Conservation (phyloP, 2,888 invertebrate genomes). For the Nemurella pictetii region DNA sequence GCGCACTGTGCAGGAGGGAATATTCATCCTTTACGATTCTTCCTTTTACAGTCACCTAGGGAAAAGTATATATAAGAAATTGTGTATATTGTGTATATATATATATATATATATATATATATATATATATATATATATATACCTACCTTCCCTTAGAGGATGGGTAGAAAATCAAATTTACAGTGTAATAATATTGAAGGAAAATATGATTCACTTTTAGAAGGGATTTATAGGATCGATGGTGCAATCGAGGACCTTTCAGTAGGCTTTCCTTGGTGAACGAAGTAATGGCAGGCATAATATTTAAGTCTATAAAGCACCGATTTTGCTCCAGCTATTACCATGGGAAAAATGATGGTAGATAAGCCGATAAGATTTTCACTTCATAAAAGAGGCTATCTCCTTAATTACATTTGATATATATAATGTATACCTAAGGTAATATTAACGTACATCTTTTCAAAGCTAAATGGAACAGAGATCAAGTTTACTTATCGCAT, state of each 20-base stretch:
- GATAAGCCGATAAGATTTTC: not conserved
- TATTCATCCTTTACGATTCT: slow-evolving; percentile 33
- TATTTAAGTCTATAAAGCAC: not conserved
- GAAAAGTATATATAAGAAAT: slow-evolving; percentile 35
- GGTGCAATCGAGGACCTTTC: slow-evolving; percentile 15
- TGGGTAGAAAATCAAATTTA: slow-evolving; percentile 27
- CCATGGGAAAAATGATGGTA: not conserved
- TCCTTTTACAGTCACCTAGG: slow-evolving; percentile 35
- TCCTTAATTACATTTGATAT: not conserved
- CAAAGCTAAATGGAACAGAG: not conserved
- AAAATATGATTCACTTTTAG: slow-evolving; percentile 30
- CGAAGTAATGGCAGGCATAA: not conserved
- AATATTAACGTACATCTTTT: not conserved
- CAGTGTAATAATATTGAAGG: slow-evolving; percentile 29
- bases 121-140: slow-evolving; percentile 20
- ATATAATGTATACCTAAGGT: no score
- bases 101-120: no score
- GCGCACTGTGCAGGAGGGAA: slow-evolving; percentile 27
- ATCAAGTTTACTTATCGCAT: not conserved
- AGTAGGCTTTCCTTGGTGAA: not conserved
- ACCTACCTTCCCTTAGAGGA: slow-evolving; percentile 26
- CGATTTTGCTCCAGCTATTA: not conserved
- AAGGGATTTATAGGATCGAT: slow-evolving; percentile 18
- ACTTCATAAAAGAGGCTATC: not conserved
- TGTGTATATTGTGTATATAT: slow-evolving; percentile 32